Base-by-base conservation (phyloP, 2,113 vertebrate genomes). In the Lethenteron camtschaticum region DNA sequence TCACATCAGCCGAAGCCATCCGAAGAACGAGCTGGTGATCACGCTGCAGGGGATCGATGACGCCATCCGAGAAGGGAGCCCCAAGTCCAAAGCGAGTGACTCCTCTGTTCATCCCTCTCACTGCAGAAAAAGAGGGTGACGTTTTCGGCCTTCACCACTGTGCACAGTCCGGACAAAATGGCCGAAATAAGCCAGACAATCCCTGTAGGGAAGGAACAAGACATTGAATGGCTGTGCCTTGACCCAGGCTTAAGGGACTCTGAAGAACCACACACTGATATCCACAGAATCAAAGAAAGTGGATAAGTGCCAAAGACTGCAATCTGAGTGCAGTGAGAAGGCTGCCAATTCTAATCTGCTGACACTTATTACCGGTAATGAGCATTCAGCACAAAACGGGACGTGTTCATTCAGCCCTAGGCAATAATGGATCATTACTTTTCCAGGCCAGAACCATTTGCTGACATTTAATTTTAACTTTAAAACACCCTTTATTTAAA, bases 201-300 rank as follows among this genome's bases (percentile, higher is more conserved):
- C 63, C 63, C n/a, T 66, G 83, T 83, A 71, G 84, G 82, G 2
- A 80, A 81, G 0, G 83, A 85, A 75, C 82, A 83, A 0, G 83
- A 85, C 77, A 85, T 85, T 73, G 80, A 81, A 73, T 85, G 84
- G 84, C 81, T 85, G 59, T 85, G 84, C 0, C 82, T 84, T 78
- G 84, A 85, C 78, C 84, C 84, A 83, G 84, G 84, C 70, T 77
- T 85, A 71, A 78, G 76, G 70, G 82, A 83, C 71, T 82, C 82
- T 0, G 82, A 85, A 69, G 82, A 82, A 78, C 78, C 83, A 55
- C 73, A 81, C 57, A 80, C 77, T 73, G 84, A 85, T 78, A 83
- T 85, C 82, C 82, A 85, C 75, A 78, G 81, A 70, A 85, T 85
- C 41, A 41, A 41, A 41, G 41, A 41, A 41, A 41, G 41, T 41